Evolutionary conservation across 2,888 invertebrate genomes (phyloP).

Genomic region (Congeria kusceri): DNA sequence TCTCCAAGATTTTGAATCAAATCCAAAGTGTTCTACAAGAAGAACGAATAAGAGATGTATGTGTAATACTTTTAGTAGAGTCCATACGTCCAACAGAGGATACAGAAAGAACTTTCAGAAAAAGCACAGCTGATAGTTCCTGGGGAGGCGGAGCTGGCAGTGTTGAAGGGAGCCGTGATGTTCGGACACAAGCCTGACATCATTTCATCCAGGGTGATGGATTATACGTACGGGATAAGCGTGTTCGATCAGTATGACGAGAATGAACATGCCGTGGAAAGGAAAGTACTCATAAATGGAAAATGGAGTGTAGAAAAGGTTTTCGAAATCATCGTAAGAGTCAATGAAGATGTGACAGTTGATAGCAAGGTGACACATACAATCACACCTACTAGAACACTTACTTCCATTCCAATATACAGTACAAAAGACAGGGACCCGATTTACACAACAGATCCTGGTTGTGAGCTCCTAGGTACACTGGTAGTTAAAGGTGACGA

Average conservation of each 20-base stretch:
- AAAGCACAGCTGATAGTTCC: slow-evolving; percentile 34
- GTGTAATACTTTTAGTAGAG: slow-evolving; percentile 25
- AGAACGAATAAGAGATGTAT: not conserved
- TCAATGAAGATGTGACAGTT: not conserved
- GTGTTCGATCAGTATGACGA: not conserved
- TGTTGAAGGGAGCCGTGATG: slow-evolving; percentile 49
- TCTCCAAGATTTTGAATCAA: not conserved
- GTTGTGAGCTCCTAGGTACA: not conserved
- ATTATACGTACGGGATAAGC: not conserved
- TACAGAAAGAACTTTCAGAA: slow-evolving; percentile 10
- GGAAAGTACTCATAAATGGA: not conserved
- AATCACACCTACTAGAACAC: not conserved
- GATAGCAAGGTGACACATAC: not conserved
- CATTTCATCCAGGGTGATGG: slow-evolving; percentile 19
- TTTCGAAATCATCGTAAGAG: not conserved
- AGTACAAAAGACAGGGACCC: not conserved
- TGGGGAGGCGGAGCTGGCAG: slow-evolving; percentile 35
- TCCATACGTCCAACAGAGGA: slow-evolving; percentile 20
- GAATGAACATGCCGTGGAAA: not conserved
- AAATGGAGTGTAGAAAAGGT: not conserved
- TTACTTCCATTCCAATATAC: not conserved
- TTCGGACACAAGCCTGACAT: slow-evolving; percentile 45
- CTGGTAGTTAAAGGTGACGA: not conserved
- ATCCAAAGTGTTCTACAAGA: not conserved
- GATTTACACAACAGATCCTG: not conserved